These are phyloP conservation scores for Nymphalis polychloros DNA, from an alignment of 2,888 invertebrate genomes.

Conservation along the genomic window DNA sequence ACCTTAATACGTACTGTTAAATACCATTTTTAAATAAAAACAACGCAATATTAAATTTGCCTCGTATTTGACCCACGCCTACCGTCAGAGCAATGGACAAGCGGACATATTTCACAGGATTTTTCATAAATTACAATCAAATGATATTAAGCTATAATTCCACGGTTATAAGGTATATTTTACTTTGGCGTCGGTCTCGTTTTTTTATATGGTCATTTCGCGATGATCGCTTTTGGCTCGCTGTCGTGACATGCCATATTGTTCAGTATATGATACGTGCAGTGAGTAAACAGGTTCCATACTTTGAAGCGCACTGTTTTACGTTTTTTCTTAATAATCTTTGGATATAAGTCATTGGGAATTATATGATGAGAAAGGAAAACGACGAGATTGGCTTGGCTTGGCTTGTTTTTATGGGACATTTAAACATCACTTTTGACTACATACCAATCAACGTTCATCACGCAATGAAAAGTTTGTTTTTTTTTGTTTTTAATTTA, in stretches of 20 bases:
- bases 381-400: background rate
- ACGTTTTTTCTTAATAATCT: conserved; percentile 65
- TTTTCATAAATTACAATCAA: conserved; percentile 47
- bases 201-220: conserved; percentile 58
- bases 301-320: conserved; percentile 57
- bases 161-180: conserved; percentile 53
- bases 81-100: conserved; percentile 68
- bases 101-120: conserved; percentile 74
- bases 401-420: background rate
- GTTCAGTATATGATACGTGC: conserved; percentile 74
- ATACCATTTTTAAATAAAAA: conserved; percentile 56
- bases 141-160: conserved; percentile 54
- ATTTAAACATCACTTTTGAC: too few species aligned
- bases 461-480: background rate
- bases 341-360: conserved; percentile 17
- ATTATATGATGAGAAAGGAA: conserved; percentile 12
- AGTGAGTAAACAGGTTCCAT: conserved; percentile 72
- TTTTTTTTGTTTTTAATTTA: too few species aligned
- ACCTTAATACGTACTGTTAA: conserved; percentile 54
- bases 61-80: conserved; percentile 76
- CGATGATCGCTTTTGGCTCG: conserved; percentile 67
- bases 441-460: background rate
- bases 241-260: conserved; percentile 79
- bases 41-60: conserved; percentile 54
- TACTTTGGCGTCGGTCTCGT: conserved; percentile 38